Evolutionary conservation across 2,888 invertebrate genomes (phyloP), one percentile per base, ranked within the genome.

Genomic region (Eustalomyia histrio): DNA sequence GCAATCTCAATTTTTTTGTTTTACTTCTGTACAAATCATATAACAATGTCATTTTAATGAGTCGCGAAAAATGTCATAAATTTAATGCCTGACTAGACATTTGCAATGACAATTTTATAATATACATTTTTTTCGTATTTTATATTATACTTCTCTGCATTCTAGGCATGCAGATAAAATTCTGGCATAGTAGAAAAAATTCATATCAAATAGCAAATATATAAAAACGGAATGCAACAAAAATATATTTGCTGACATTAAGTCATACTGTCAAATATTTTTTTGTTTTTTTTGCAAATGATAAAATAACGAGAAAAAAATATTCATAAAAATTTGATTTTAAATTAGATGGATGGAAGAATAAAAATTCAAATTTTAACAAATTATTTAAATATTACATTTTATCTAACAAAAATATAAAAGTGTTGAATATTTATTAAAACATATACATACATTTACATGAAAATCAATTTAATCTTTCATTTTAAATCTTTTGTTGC

Each of bases 21-120:
- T 52, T 64, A 60, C 43, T 67, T 74, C 43, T 65, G 52, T 29
- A 53, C 33, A 73, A 81, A 78, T 78, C 61, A 60, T 50, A 35
- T 24, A 63, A 78, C 81, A 81, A 78, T 81, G 69, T 78, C 74
- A 67, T 78, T 81, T 81, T 81, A 81, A 81, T 81, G 81, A 81
- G 78, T 78, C 78, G 78, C 78, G 78, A 61, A 81, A 78, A 81
- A 78, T 78, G 71, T 81, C 81, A 81, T 81, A 81, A 81, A 81
- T 81, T 81, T 81, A 63, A 81, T 81, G 81, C 81, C 63, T 81
- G 81, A 81, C 81, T 81, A 81, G 81, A 81, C 81, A 75, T 75
- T 78, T 81, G 61, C 78, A 81, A 78, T 74, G 74, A 78, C 71
- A 81, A 78, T 63, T 63, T 67, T 60, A 67, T 8, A 39, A 12